Percentiles rank a stretch among this genome's conserved stretches.
Evolutionary conservation across 2,888 invertebrate genomes (phyloP).

Genomic region (Nephrotoma appendiculata): DNA sequence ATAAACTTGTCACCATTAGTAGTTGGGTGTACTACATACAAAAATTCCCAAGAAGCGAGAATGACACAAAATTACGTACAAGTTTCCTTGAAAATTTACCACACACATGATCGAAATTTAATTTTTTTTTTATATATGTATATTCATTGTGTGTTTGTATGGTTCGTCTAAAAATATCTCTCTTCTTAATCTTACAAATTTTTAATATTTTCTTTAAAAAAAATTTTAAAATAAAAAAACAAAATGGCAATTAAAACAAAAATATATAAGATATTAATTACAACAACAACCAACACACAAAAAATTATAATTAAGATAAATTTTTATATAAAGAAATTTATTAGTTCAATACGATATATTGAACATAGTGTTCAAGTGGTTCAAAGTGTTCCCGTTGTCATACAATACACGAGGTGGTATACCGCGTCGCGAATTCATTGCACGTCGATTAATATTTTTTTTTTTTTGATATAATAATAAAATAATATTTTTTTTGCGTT

Average conservation of each 20-base stretch:
- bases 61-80: neutral
- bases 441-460: neutral
- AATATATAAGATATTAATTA: neutral
- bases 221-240: neutral
- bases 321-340: neutral
- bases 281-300: neutral
- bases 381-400: neutral
- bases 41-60: neutral
- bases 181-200: neutral
- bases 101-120: neutral
- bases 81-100: neutral
- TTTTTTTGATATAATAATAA: neutral
- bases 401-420: neutral
- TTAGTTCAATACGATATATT: neutral
- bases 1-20: neutral
- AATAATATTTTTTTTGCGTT: neutral
- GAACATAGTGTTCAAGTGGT: neutral
- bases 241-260: neutral
- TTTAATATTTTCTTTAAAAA: neutral
- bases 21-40: neutral
- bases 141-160: neutral
- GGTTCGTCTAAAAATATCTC: neutral
- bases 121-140: neutral
- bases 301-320: neutral
- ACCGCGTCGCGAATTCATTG: neutral